Evolutionary conservation across 1,140 invertebrate species (phyloP), one percentile per base, ranked within the genome.

Genomic region (Drosophila obscura): DNA sequence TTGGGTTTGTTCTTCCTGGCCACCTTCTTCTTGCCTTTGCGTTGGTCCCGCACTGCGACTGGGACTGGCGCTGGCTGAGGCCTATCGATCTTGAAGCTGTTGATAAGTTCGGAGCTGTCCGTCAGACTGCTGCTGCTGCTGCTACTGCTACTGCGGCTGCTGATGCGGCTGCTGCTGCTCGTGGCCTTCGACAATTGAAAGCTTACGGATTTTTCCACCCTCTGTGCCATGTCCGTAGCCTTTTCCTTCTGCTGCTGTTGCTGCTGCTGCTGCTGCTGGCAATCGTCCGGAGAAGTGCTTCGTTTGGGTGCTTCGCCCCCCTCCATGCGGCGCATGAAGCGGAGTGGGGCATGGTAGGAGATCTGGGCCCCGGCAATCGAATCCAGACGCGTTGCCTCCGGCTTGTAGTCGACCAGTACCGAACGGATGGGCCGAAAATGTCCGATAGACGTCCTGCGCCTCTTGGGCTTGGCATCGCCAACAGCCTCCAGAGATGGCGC

Each of bases 281-380:
- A 9, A 31, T 3, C 2, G 31, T 31, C 45, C 35, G 11, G 35
- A 13, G 35, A 13, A 39, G 11, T 2, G 35, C 11, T 5, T 13
- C 11, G 35, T 4, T 39, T 39, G 35, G 11, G 11, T 24, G 26
- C 26, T 9, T 31, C 15, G 7, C 48, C 46, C 3, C 46, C 58
- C 5, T 13, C 44, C 15, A 19, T 22, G 2, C 9, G 45, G 5
- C 13, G 26, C 4, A 2, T 59, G 8, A 8, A 16, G 16, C 6
- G 35, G 11, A 87, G 46, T 7, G 81, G 81, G 1, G 69, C 39
- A 41, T 85, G 81, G 28, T 46, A 88, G 6, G 44, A 53, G 2
- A 87, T 72, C 6, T 66, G 59, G 16, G 56, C 46, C 1, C 73
- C 77, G 5, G 50, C 52, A 9, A 28, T 28, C 0, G 63, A 31